Percentiles rank a stretch among this genome's conserved stretches.
These are phyloP conservation scores for Stegodyphus dumicola DNA, from an alignment of 1,140 invertebrate species.

Conservation along the genomic window DNA sequence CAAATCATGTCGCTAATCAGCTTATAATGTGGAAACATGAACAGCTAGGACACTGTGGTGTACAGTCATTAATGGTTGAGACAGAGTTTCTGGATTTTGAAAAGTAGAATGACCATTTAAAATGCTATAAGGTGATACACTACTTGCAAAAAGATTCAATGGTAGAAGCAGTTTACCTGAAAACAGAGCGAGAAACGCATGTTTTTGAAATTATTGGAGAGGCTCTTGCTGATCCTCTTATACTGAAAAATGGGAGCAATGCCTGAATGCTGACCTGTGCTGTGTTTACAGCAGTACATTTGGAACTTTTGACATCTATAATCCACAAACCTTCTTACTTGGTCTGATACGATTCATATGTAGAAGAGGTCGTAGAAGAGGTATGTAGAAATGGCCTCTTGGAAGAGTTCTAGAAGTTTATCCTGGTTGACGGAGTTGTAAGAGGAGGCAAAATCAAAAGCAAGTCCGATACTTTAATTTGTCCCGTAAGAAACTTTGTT, in stretches of 20 bases:
- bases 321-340: too few relatives aligned
- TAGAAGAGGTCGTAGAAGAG: too few relatives aligned
- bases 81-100: slow-evolving; percentile 25
- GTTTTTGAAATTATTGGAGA: slow-evolving; percentile 9
- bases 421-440: too few relatives aligned
- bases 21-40: background rate
- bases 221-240: slow-evolving; percentile 32
- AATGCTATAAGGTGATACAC: background rate
- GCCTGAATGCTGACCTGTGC: slow-evolving; percentile 69
- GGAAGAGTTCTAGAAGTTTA: too few relatives aligned
- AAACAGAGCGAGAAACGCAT: background rate
- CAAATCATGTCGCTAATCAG: background rate
- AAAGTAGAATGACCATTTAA: background rate
- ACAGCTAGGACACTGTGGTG: background rate
- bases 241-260: slow-evolving; percentile 67
- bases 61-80: background rate
- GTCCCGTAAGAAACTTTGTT: too few relatives aligned
- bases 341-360: too few relatives aligned
- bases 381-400: too few relatives aligned
- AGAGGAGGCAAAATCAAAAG: too few relatives aligned
- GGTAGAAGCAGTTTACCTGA: background rate
- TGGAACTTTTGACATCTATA: slow-evolving; percentile 63
- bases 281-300: slow-evolving; percentile 68
- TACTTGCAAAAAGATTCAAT: background rate
- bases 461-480: too few relatives aligned